Evolutionary conservation across 92 coral and sea anemone genomes (phyloP), one percentile per base, ranked within the genome.

Genomic region (Epizoanthus rinbou): DNA sequence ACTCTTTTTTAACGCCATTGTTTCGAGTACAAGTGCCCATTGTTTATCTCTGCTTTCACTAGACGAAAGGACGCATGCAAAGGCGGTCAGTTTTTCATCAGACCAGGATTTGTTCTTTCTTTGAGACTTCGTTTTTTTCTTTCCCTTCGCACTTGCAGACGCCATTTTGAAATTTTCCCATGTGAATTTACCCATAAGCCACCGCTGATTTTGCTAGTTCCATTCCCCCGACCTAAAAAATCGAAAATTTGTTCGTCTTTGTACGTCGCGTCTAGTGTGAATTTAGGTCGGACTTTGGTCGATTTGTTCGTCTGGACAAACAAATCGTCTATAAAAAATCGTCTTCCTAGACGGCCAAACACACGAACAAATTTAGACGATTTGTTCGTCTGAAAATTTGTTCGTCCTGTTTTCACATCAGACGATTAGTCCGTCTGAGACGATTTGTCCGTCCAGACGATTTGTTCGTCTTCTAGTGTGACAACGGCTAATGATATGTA

Each of bases 41-140:
- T 71, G 86, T 37, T 69, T 83, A 72, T 83, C 81, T 83, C 81
- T 60, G 62, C 71, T 69, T 37, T 83, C 86, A 23, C 70, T 73
- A 52, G 86, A 83, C n/a, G 81, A 37, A 24, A 83, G 76, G 47
- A 71, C 81, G 37, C 41, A 47, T 43, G 76, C 81, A 50, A 83
- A 54, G n/a, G 73, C 13, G 45, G 76, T 83, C 16, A 83, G 28
- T 57, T 83, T 58, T 58, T 83, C 57, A 19, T 83, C 80, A 23
- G 57, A 43, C 86, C 80, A 83, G 22, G 41, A 50, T 83, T 83
- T 83, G 50, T 83, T 71, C 69, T 83, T 83, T 62, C 63, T 63
- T 23, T 47, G 6, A 21, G 41, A 41, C 56, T 47, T 43, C 62
- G 80, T 7, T 39, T 5, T 50, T 50, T 47, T 7, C 53, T 18